These are phyloP conservation scores for Sarcophaga bullata DNA, from an alignment of 1,140 invertebrate genomes.

Conservation along the genomic window DNA sequence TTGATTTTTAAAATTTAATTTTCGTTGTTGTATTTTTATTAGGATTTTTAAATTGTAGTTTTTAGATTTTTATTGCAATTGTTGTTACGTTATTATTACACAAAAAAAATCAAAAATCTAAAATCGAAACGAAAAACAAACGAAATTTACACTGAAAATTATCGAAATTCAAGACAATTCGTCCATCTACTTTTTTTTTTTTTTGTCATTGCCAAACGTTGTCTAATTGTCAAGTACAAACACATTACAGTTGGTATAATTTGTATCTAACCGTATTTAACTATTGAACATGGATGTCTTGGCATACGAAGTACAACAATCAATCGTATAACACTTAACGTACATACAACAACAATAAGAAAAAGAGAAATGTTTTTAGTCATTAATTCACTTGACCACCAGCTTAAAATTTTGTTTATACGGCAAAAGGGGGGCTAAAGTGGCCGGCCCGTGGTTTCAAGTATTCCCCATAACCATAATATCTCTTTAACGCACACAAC, in stretches of 20 bases:
- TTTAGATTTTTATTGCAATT: neutral
- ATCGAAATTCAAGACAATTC: neutral
- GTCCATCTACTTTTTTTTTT: neutral
- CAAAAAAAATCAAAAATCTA: neutral
- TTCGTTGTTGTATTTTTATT: neutral
- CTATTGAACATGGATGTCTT: neutral
- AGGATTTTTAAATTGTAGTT: neutral
- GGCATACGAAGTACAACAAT: neutral
- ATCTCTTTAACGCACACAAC: neutral
- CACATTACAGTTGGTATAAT: neutral
- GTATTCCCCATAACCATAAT: neutral
- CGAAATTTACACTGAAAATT: too few relatives aligned
- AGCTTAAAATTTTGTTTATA: conserved; percentile 65
- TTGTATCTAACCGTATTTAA: neutral
- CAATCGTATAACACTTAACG: neutral
- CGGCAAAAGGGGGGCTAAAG: conserved; percentile 52
- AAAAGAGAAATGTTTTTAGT: conserved; percentile 6
- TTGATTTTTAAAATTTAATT: neutral
- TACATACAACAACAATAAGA: neutral
- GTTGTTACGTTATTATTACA: neutral
- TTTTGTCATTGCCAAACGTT: neutral
- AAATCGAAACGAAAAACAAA: too few relatives aligned
- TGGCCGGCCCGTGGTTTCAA: conserved; percentile 56
- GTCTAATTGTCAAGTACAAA: conserved; percentile 9
- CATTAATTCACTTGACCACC: conserved; percentile 64